Conservation (phyloP, 2,797 vertebrate genomes). For the Mormyrus proboscirostris region DNA sequence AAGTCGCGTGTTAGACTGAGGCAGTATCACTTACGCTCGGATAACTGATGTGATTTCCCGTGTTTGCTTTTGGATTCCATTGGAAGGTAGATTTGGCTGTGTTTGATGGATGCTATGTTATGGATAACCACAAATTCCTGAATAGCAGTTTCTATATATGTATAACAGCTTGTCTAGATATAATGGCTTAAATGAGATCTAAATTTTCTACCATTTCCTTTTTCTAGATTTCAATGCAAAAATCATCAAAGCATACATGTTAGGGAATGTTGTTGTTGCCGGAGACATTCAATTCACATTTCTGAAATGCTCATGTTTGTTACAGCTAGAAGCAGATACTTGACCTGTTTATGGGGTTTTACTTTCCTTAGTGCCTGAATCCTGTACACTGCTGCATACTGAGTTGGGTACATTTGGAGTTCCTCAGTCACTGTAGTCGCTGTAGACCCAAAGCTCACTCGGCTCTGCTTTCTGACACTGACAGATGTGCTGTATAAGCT, state of each 20-base stretch:
- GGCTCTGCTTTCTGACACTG: neutral
- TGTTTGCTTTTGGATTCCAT: neutral
- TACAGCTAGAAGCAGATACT: neutral
- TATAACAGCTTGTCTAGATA: neutral
- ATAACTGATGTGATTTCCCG: conserved; percentile 11
- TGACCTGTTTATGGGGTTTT: neutral
- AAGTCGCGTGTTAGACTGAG: conserved; percentile 21
- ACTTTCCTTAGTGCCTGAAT: neutral
- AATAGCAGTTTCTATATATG: neutral
- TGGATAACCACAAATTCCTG: neutral
- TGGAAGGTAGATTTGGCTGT: neutral
- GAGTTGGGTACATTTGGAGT: neutral
- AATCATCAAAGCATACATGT: neutral
- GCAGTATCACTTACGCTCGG: conserved; percentile 14
- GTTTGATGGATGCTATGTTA: conserved; percentile 4
- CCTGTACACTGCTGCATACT: neutral
- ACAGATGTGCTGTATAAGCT: conserved; percentile 1
- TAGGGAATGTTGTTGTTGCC: neutral
- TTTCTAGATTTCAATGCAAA: neutral
- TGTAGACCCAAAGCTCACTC: neutral
- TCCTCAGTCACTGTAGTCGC: neutral
- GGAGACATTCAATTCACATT: neutral
- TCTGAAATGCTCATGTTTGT: neutral
- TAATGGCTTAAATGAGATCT: neutral
- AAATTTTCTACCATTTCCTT: neutral